Evolutionary conservation across 23 tunicate genomes (phyloP).

Genomic region (Phallusia fumigata): DNA sequence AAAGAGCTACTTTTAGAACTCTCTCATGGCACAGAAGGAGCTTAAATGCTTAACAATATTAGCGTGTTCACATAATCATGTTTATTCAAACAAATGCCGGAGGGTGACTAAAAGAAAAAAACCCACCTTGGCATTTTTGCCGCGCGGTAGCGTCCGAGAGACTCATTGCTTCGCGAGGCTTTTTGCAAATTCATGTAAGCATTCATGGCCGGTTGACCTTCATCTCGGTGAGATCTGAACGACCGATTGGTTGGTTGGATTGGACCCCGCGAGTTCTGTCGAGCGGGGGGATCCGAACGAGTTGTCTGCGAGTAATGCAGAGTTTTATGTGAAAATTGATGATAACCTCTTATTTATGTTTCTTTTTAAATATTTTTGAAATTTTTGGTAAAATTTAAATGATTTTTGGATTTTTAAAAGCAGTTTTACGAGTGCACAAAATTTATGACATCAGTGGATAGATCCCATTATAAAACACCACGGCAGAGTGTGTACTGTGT

Average conservation of each 20-base stretch:
- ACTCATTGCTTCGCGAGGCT: conserved; percentile 17
- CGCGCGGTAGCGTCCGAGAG: conserved; percentile 22
- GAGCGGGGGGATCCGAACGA: conserved; percentile 15
- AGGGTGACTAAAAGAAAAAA: background rate
- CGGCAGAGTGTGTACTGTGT: too few species aligned
- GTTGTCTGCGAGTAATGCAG: background rate
- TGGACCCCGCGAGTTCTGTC: conserved; percentile 19
- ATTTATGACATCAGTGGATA: too few species aligned
- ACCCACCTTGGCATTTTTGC: conserved; percentile 57
- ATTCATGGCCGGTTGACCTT: conserved; percentile 26
- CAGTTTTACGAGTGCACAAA: too few species aligned
- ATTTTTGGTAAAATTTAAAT: background rate
- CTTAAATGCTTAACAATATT: too few species aligned
- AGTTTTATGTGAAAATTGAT: background rate
- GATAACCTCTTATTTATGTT: background rate
- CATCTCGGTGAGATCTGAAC: conserved; percentile 40
- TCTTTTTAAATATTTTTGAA: background rate
- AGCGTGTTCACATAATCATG: background rate
- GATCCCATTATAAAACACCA: too few species aligned
- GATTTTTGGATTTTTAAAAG: too few species aligned
- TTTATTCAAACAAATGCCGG: background rate
- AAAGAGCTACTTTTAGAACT: too few species aligned
- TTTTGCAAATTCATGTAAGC: conserved; percentile 44
- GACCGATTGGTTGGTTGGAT: conserved; percentile 17
- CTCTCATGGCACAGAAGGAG: too few species aligned